phyloP scores from a whole-genome alignment of 2,888 invertebrate genomes.

The Deilephila elpenor region DNA sequence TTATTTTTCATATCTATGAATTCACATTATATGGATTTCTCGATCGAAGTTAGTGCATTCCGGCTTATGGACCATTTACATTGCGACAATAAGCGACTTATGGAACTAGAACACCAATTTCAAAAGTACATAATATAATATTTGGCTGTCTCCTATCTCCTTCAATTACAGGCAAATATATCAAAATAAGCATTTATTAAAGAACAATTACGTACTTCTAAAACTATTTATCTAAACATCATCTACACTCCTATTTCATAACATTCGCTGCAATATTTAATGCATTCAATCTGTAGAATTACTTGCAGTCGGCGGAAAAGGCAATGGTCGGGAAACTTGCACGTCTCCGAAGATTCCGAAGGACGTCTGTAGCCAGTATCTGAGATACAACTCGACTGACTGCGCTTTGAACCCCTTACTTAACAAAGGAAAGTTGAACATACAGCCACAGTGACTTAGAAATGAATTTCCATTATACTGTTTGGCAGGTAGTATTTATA shows the following conservation, averaged over 20 bases:
- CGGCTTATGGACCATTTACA: too few relatives aligned
- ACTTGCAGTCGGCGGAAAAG: conserved; percentile 1
- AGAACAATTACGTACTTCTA: too few relatives aligned
- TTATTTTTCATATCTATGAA: too few relatives aligned
- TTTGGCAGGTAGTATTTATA: background rate
- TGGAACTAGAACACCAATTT: too few relatives aligned
- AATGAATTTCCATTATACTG: background rate
- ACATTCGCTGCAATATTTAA: background rate
- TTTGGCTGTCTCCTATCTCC: too few relatives aligned
- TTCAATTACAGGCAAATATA: too few relatives aligned
- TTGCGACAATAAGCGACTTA: too few relatives aligned
- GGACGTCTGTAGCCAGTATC: conserved; percentile 6
- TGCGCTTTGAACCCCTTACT: conserved; percentile 15
- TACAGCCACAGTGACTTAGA: background rate
- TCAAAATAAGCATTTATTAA: too few relatives aligned
- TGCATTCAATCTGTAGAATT: background rate
- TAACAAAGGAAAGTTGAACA: conserved; percentile 19
- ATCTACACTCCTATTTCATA: background rate
- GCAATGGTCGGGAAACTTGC: conserved; percentile 17
- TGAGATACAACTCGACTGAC: background rate
- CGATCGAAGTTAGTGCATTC: too few relatives aligned
- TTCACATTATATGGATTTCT: too few relatives aligned
- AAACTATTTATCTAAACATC: background rate
- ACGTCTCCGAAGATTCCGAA: background rate
- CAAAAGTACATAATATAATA: too few relatives aligned